Evolutionary conservation across 2,113 vertebrate genomes (phyloP), one percentile per base, ranked within the genome.

Genomic region (Percina caprodes): DNA sequence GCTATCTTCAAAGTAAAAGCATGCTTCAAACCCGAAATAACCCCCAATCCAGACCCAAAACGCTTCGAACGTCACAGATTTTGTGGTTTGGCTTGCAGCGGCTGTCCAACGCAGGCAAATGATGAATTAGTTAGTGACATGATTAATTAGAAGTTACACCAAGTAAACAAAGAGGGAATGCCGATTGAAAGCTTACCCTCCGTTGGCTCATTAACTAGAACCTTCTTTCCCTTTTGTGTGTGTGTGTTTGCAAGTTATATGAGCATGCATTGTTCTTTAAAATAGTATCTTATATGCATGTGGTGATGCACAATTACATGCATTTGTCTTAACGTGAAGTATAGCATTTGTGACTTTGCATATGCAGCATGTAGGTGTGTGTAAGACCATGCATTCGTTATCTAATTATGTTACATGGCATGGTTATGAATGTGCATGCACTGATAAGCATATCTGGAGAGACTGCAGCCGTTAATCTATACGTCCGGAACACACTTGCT

Each of bases 71-170:
- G 24, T 60, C 42, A 12, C 51, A 52, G 23, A 21, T 62, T 45
- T 0, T 2, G 0, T 4, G 14, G 39, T 49, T 48, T 62, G n/a
- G 2, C 46, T 61, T 8, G 33, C 8, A 6, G 62, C 19, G 42
- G 12, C 45, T 67, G 68, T 26, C 58, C 33, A 63, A 49, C 65
- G 66, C 23, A 51, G 54, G 14, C 46, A 51, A 26, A 76, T 30
- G 61, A 88, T 83, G 65, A 56, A 80, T 83, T 77, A 24, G 71
- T 26, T 35, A 30, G 45, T 23, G 0, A 51, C 26, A 7, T 73
- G 62, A 88, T 83, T 83, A 77, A 88, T 83, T 83, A 56, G 62
- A 61, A 3, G 26, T 45, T 77, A 45, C 33, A 62, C 46, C 3
- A 18, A 52, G 24, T 51, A 70, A 86, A 86, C 73, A 78, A 56